These are phyloP conservation scores for Caradrina clavipalpis DNA, from an alignment of 2,888 invertebrate species.

Conservation along the genomic window DNA sequence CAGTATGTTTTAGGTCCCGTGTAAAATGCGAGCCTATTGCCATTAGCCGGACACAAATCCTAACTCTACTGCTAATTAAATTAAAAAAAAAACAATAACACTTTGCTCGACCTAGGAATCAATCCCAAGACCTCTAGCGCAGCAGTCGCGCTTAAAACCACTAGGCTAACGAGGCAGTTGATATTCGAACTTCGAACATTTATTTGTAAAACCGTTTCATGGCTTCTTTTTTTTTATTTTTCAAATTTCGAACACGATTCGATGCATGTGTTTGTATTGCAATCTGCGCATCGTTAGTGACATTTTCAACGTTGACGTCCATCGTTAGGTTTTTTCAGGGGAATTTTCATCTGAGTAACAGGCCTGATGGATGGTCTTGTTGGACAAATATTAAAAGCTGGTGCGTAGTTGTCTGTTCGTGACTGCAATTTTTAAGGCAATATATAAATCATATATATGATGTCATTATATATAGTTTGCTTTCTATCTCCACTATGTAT, in stretches of 20 bases:
- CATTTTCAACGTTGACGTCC: slow-evolving; percentile 49
- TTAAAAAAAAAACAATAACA: too few relatives aligned
- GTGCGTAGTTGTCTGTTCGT: slow-evolving; percentile 20
- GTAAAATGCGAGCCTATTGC: too few relatives aligned
- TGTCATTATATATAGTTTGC: too few relatives aligned
- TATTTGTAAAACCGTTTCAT: slow-evolving; percentile 1
- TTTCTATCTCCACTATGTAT: too few relatives aligned
- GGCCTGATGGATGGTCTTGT: slow-evolving; percentile 49
- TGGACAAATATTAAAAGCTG: slow-evolving; percentile 43
- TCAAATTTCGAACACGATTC: slow-evolving; percentile 22
- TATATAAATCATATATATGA: not conserved
- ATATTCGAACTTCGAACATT: not conserved
- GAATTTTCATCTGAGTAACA: slow-evolving; percentile 45
- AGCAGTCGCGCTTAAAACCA: too few relatives aligned
- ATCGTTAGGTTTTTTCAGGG: slow-evolving; percentile 49
- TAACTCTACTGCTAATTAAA: too few relatives aligned
- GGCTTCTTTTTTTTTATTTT: not conserved
- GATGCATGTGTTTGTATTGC: slow-evolving; percentile 39
- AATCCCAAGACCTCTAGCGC: too few relatives aligned
- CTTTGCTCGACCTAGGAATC: too few relatives aligned
- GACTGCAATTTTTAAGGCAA: not conserved
- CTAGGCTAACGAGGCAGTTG: too few relatives aligned
- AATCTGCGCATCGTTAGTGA: slow-evolving; percentile 56
- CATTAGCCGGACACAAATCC: too few relatives aligned
- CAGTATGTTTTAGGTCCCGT: too few relatives aligned